phyloP scores from a whole-genome alignment of 2,888 invertebrate genomes.

The Aproaerema taeniolella region DNA sequence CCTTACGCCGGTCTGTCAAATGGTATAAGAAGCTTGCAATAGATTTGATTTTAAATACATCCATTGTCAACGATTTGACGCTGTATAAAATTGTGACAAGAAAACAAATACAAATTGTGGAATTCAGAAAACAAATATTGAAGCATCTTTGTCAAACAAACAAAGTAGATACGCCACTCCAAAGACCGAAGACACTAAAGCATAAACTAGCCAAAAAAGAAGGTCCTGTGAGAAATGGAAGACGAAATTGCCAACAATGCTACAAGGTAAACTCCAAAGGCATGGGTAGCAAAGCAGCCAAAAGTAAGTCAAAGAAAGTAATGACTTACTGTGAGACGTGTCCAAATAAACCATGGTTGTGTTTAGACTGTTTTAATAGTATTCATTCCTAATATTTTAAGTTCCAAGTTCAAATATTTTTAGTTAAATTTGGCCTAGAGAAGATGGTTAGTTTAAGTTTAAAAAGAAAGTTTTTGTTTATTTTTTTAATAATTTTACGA shows the following conservation, averaged over 20 bases:
- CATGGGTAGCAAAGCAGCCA: constrained; percentile 12
- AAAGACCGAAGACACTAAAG: constrained; percentile 10
- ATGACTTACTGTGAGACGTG: constrained; percentile 7
- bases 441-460: not conserved
- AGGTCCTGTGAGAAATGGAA: constrained; percentile 6
- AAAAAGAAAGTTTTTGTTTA: not conserved
- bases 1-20: constrained; percentile 25
- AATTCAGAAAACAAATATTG: not conserved
- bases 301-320: constrained; percentile 18
- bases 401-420: not conserved
- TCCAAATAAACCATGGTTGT: constrained; percentile 13
- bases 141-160: not conserved
- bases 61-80: constrained; percentile 24
- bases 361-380: constrained; percentile 15
- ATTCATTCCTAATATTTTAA: not conserved
- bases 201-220: constrained; percentile 12
- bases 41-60: constrained; percentile 25
- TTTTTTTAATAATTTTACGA: not conserved
- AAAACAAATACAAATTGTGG: not conserved
- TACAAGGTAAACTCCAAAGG: constrained; percentile 13
- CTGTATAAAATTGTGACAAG: constrained; percentile 7
- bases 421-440: too few species aligned
- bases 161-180: not conserved
- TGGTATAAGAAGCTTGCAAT: constrained; percentile 29
- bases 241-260: constrained; percentile 15